Base-by-base conservation (phyloP, 2,797 vertebrate species). In the Lepilemur ruficaudatus region DNA sequence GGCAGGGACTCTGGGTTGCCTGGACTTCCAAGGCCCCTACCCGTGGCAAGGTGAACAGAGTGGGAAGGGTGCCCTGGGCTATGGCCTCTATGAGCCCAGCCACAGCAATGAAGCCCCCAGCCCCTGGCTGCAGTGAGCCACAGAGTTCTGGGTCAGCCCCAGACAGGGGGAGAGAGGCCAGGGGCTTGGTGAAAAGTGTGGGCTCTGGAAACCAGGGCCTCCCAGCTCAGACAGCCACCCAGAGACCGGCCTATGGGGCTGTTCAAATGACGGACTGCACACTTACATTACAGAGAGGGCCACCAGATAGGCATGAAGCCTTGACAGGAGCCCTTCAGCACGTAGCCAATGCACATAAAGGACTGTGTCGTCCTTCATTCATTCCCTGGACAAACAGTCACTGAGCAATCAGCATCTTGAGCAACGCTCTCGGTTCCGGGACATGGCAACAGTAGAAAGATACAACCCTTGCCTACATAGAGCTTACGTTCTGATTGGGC, bases 31-130 rank as follows among this genome's bases (percentile, higher is more conserved):
- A 67, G 7, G 20, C 18, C 8, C 69, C 38, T 48, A 10, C 2
- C 10, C 13, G 78, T 35, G 12, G 23, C 13, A 65, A 17, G 4
- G 5, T 20, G 32, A 46, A 11, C 55, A 82, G 22, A 43, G 22
- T 3, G 4, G 41, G 9, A 9, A 59, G 4, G 4, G 4, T 1
- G 8, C 6, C 41, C 80, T 43, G 13, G 38, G 41, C 46, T 3
- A 43, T 0, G 4, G 18, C 9, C 14, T 70, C 46, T 91, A 69
- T 76, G 67, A 38, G 32, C 4, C 84, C 46, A 84, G 48, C 1
- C 67, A 23, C 1, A 5, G n/a, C 76, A 12, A 7, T 3, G 12
- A 82, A 70, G 61, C 48, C 55, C 43, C 38, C 30, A 48, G 50
- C 4, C 7, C 70, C 85, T 38, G 12, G 48, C n/a, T 38, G 0